Conservation (phyloP, 2,113 vertebrate species). For the Pipra filicauda region DNA sequence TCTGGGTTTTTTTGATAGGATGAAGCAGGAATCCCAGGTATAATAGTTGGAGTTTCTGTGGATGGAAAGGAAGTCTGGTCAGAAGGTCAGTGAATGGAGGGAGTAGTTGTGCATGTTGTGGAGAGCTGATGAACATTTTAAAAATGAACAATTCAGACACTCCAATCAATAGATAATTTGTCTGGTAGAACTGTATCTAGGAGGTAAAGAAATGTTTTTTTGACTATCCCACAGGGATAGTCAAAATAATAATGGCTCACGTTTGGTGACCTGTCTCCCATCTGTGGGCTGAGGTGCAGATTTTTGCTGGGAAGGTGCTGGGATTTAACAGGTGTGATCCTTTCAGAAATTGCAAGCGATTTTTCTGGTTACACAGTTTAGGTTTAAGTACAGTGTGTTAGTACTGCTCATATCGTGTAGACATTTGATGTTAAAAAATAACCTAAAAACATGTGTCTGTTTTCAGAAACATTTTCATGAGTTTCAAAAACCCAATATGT, state of each 20-base stretch:
- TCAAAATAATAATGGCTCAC: background rate
- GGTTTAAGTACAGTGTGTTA: background rate
- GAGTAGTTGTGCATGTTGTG: background rate
- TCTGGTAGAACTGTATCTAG: background rate
- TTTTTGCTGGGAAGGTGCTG: background rate
- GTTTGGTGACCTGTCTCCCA: background rate
- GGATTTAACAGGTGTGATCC: background rate
- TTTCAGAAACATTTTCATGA: background rate
- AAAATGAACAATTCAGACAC: background rate
- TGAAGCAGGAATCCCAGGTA: slow-evolving; percentile 90
- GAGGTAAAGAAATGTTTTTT: background rate
- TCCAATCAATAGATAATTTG: background rate
- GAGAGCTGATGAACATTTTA: accelerated
- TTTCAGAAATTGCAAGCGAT: background rate
- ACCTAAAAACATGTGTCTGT: background rate
- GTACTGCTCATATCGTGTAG: background rate
- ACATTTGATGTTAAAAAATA: background rate
- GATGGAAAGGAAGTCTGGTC: slow-evolving; percentile 90
- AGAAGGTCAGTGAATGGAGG: slow-evolving; percentile 80
- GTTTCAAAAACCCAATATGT: background rate
- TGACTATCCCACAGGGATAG: background rate
- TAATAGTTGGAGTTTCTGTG: slow-evolving; percentile 92
- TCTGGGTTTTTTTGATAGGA: slow-evolving; percentile 69
- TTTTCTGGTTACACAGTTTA: background rate
- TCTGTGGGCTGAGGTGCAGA: background rate